These are phyloP conservation scores for Aplocera efformata DNA, from an alignment of 2,888 invertebrate genomes.

Conservation along the genomic window DNA sequence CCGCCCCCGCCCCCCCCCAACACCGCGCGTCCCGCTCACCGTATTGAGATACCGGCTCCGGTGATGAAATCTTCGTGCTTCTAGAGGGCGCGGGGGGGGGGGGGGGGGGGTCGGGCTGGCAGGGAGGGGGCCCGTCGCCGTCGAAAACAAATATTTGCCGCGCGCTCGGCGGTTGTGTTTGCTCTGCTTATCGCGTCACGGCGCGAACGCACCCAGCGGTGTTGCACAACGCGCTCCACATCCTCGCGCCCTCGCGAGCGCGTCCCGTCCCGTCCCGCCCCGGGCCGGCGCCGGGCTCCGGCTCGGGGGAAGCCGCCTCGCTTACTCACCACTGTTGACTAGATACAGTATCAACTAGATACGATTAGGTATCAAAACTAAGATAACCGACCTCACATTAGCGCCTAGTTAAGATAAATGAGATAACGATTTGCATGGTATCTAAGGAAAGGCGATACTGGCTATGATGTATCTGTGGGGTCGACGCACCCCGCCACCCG, in stretches of 20 bases:
- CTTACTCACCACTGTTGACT: slow-evolving; percentile 44
- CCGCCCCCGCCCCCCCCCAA: too few species aligned
- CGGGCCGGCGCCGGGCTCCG: slow-evolving; percentile 8
- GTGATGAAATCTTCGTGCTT: slow-evolving; percentile 70
- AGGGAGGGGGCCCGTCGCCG: slow-evolving; percentile 26
- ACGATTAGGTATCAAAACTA: slow-evolving; percentile 64
- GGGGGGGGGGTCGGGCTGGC: slow-evolving; percentile 15
- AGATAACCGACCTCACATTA: slow-evolving; percentile 74
- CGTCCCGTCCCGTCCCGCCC: slow-evolving; percentile 6
- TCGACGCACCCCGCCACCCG: slow-evolving; percentile 46
- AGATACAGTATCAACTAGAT: slow-evolving; percentile 70
- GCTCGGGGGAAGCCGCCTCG: slow-evolving; percentile 17
- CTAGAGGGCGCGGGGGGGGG: slow-evolving; percentile 35
- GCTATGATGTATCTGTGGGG: slow-evolving; percentile 52
- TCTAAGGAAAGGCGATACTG: slow-evolving; percentile 52
- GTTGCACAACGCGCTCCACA: slow-evolving; percentile 3
- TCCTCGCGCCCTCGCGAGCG: slow-evolving; percentile 3
- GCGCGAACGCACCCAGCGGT: slow-evolving; percentile 43
- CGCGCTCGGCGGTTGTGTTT: slow-evolving; percentile 53
- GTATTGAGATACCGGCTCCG: slow-evolving; percentile 63
- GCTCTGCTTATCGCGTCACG: slow-evolving; percentile 56
- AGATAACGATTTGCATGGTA: slow-evolving; percentile 78
- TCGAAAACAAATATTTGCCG: slow-evolving; percentile 63
- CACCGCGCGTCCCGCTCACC: slow-evolving; percentile 15
- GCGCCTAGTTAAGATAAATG: slow-evolving; percentile 75